Percentiles rank a stretch among this genome's conserved stretches.
Evolutionary conservation across 2,113 vertebrate genomes (phyloP).

Genomic region (Himantopus leucocephalus): DNA sequence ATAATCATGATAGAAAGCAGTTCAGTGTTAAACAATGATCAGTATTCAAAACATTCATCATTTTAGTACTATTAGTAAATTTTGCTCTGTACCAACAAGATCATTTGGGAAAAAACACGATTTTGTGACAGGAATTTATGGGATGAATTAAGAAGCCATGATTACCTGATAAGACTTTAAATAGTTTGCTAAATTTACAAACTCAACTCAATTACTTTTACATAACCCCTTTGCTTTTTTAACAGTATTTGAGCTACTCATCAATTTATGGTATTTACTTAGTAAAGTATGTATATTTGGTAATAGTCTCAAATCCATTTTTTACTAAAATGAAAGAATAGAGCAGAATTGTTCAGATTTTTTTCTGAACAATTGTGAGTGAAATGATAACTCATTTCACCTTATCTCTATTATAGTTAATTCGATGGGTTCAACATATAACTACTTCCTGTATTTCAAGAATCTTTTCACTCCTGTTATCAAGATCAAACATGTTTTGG

Average conservation of each 20-base stretch:
- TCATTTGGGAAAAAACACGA: not conserved
- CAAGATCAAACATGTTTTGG: not conserved
- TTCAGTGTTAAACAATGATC: not conserved
- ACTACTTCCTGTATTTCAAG: not conserved
- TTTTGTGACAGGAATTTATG: slow-evolving; percentile 3
- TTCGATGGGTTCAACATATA: not conserved
- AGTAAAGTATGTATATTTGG: not conserved
- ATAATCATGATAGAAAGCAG: not conserved
- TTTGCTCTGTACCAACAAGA: not conserved
- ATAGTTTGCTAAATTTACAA: not conserved
- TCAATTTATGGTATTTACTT: not conserved
- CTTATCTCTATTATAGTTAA: not conserved
- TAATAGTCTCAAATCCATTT: not conserved
- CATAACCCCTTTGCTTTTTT: not conserved
- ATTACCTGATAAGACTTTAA: not conserved
- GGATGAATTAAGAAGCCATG: not conserved
- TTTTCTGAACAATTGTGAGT: not conserved
- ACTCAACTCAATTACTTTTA: not conserved
- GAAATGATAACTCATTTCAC: not conserved
- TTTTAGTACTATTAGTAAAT: slow-evolving; percentile 1
- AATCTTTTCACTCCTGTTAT: not conserved
- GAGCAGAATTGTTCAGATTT: not conserved
- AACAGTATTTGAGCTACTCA: not conserved
- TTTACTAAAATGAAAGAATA: not conserved
- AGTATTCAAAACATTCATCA: not conserved